Evolutionary conservation across 2,888 invertebrate species (phyloP).

Genomic region (Prenolepis imparis): DNA sequence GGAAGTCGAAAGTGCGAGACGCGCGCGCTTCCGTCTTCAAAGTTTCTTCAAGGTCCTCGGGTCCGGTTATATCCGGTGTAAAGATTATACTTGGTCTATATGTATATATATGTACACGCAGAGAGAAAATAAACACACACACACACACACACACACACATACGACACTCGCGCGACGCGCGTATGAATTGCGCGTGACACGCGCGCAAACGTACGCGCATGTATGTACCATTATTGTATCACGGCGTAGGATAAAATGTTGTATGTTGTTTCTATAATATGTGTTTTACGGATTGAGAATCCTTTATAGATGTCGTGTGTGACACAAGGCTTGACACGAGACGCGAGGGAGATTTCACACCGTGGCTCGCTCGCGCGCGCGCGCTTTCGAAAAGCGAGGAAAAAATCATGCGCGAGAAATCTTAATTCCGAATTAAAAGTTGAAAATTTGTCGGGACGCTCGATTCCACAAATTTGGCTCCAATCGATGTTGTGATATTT

Average conservation of each 20-base stretch:
- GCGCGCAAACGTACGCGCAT: conserved; percentile 65
- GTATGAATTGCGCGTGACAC: conserved; percentile 57
- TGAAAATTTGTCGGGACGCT: not conserved
- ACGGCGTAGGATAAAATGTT: conserved; percentile 85
- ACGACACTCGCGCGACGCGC: conserved; percentile 50
- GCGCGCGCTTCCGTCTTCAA: conserved; percentile 12
- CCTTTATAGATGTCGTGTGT: conserved; percentile 84
- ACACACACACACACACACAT: conserved; percentile 30
- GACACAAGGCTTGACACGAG: conserved; percentile 78
- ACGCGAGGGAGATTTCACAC: conserved; percentile 69
- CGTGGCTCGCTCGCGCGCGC: conserved; percentile 62
- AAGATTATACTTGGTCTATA: conserved; percentile 58
- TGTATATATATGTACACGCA: conserved; percentile 55
- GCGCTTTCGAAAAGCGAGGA: conserved; percentile 32
- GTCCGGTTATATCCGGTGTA: conserved; percentile 56
- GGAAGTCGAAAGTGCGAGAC: conserved; percentile 14
- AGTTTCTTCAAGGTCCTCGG: conserved; percentile 17
- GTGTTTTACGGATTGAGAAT: conserved; percentile 85
- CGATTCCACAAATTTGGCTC: not conserved
- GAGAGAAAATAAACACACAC: conserved; percentile 13
- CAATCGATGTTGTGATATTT: not conserved
- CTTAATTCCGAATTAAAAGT: not conserved
- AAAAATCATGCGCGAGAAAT: not conserved
- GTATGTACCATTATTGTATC: conserved; percentile 81
- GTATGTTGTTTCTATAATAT: conserved; percentile 86